Evolutionary conservation across 2,113 vertebrate species (phyloP), one percentile per base, ranked within the genome.

Genomic region (Felis chaus): DNA sequence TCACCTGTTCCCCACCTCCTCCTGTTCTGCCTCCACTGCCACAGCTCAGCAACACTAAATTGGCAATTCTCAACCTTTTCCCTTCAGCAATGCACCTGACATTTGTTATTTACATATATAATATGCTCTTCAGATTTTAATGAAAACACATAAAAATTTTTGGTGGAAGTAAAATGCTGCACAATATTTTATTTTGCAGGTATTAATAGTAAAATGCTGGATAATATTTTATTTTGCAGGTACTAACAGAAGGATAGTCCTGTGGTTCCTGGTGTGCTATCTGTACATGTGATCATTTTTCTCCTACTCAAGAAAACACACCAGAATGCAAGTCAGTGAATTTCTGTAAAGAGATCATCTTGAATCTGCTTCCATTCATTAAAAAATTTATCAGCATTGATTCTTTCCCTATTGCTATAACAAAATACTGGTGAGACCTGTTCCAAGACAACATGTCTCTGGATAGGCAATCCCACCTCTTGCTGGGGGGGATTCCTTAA

Each of bases 211-310:
- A 33, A 83, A 80, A 36, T 11, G 23, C 48, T 79, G 19, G 39
- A 4, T 25, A n/a, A 3, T 36, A 7, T 41, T 80, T 73, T 41
- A n/a, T 4, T 9, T 16, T 39, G 15, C 82, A 31, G 9, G 53
- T 55, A 23, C 18, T 15, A 33, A 61, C 57, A 61, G 57, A 23
- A 57, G 55, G 55, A 50, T 19, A 29, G 9, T 19, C 55, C 27
- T 1, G 2, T 1, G 3, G 8, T 5, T 41, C 29, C 87, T 4
- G 0, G 1, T 10, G 31, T 25, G 45, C 29, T 48, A 0, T 13
- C 90, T 71, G 50, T 16, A 39, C 27, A 27, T 71, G 68, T 21
- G 33, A 78, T n/a, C 21, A 7, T 16, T 33, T 81, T 76, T 71
- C 50, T 84, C 23, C n/a, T 45, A 4, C 13, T 53, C 11, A 0